A percentile compares a stretch with the other conserved stretches of the same genome.
Conservation (phyloP, 1,140 invertebrate species). For the Tenebrio molitor region DNA sequence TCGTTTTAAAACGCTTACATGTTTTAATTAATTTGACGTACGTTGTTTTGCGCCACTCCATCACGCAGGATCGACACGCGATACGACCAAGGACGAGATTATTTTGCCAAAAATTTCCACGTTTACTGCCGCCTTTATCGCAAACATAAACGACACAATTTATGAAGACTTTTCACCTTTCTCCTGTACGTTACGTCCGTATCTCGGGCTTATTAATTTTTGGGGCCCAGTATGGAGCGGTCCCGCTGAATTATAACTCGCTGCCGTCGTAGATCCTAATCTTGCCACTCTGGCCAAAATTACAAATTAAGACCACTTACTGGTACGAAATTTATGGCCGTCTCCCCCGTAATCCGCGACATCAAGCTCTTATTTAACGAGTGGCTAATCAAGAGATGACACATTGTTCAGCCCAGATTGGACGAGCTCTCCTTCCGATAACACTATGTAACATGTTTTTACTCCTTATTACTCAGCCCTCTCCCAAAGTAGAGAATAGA, state of each 20-base stretch:
- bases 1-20: slow-evolving; percentile 4
- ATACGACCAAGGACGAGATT: not conserved
- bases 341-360: not conserved
- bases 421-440: not conserved
- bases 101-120: slow-evolving; percentile 10
- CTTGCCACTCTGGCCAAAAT: slow-evolving; percentile 17
- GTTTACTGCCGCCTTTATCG: slow-evolving; percentile 1
- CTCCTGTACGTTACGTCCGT: not conserved
- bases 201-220: slow-evolving; percentile 23
- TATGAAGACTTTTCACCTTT: slow-evolving; percentile 25
- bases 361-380: not conserved
- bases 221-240: slow-evolving; percentile 5
- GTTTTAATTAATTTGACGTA: slow-evolving; percentile 19
- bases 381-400: not conserved
- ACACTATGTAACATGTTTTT: no score
- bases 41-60: not conserved
- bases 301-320: slow-evolving; percentile 36
- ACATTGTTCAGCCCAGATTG: no score
- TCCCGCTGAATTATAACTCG: slow-evolving; percentile 6
- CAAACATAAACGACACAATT: slow-evolving; percentile 25
- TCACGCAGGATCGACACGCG: not conserved
- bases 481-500: no score
- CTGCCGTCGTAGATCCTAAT: slow-evolving; percentile 1
- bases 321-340: slow-evolving; percentile 23
- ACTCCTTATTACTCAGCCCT: no score